Evolutionary conservation across 2,888 invertebrate genomes (phyloP).

Genomic region (Rotaria macrura): DNA sequence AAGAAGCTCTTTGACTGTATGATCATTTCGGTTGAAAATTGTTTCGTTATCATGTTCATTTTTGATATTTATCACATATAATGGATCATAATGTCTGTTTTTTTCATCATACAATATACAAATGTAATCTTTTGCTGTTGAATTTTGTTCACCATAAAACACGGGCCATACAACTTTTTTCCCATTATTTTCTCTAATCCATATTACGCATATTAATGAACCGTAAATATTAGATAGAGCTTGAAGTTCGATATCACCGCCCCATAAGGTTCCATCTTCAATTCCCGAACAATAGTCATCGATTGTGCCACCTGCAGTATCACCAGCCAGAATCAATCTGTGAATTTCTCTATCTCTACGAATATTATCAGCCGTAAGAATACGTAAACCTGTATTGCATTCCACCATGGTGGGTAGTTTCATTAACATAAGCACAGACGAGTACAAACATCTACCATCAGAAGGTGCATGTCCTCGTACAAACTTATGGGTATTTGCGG

Average conservation of each 20-base stretch:
- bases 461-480: background rate
- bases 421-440: background rate
- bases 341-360: background rate
- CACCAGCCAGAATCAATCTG: rapidly evolving
- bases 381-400: background rate
- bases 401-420: background rate
- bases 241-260: background rate
- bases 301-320: rapidly evolving
- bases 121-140: background rate
- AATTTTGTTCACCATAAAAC: background rate
- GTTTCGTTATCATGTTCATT: background rate
- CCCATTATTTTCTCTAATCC: background rate
- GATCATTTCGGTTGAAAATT: background rate
- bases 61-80: background rate
- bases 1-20: background rate
- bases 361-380: background rate
- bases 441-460: background rate
- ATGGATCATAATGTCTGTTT: background rate
- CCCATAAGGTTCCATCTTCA: background rate
- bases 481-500: background rate
- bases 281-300: background rate
- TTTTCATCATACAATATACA: background rate
- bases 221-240: background rate
- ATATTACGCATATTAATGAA: background rate
- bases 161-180: background rate